Evolutionary conservation across 2,888 invertebrate species (phyloP).

Genomic region (Thecocarcelia acutangulata): DNA sequence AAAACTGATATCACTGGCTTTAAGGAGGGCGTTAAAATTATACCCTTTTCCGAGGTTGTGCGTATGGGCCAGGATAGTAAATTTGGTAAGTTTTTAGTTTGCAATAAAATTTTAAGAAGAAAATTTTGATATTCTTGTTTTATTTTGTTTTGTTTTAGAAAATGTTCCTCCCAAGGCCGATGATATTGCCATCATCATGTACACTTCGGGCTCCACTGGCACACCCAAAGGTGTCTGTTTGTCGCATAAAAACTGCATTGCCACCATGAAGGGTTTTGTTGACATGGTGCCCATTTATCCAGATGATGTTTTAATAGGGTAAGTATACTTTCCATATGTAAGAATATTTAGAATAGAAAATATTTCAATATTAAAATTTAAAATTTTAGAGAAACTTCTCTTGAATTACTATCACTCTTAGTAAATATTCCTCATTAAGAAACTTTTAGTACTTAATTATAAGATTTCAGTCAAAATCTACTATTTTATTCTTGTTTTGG

Average conservation of each 20-base stretch:
- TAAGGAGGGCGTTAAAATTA: slow-evolving; percentile 87
- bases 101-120: background rate
- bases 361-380: too few species aligned
- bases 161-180: slow-evolving; percentile 85
- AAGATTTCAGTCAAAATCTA: too few species aligned
- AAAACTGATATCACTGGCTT: slow-evolving; percentile 87
- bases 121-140: background rate
- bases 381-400: too few species aligned
- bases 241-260: slow-evolving; percentile 90
- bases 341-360: slow-evolving; percentile 16
- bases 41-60: slow-evolving; percentile 89
- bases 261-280: slow-evolving; percentile 90
- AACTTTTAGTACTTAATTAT: too few species aligned
- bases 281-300: slow-evolving; percentile 88
- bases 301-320: slow-evolving; percentile 92
- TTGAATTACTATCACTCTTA: too few species aligned
- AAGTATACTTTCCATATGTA: too few species aligned
- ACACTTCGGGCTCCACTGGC: slow-evolving; percentile 98
- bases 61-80: slow-evolving; percentile 83
- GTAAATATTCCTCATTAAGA: too few species aligned
- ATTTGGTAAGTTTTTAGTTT: slow-evolving; percentile 79
- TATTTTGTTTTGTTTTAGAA: slow-evolving; percentile 79
- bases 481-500: too few species aligned
- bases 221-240: slow-evolving; percentile 94
- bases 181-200: slow-evolving; percentile 98